A percentile compares a stretch with the other conserved stretches of the same genome.
Conservation (phyloP, 2,797 vertebrate genomes). For the Melopsittacus undulatus region DNA sequence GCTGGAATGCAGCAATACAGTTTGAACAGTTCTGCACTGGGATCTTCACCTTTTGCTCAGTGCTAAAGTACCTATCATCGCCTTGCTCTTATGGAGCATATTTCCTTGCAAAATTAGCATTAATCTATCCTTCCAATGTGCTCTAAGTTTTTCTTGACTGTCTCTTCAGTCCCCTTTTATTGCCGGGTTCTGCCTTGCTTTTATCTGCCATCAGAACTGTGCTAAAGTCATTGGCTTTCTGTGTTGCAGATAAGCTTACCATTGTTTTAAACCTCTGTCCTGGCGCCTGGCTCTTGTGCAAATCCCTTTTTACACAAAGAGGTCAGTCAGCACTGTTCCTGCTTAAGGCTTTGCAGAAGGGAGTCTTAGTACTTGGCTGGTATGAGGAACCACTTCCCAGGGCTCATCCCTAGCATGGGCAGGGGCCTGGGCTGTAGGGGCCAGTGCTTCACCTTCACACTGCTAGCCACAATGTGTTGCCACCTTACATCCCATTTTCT, state of each 20-base stretch:
- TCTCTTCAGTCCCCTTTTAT: neutral
- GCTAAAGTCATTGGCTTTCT: neutral
- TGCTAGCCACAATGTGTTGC: neutral
- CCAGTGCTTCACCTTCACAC: neutral
- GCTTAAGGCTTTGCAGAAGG: neutral
- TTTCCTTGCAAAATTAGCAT: neutral
- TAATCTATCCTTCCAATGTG: rapidly evolving
- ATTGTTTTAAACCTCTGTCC: neutral
- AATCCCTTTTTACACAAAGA: neutral
- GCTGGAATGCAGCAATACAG: neutral
- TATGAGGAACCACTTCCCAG: neutral
- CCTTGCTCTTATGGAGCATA: neutral
- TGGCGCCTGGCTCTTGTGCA: neutral
- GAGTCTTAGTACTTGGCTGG: neutral
- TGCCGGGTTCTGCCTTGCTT: neutral
- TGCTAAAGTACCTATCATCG: neutral
- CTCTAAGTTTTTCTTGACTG: neutral
- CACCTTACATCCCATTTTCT: neutral
- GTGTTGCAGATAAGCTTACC: rapidly evolving
- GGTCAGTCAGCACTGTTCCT: neutral
- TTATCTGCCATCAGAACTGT: neutral
- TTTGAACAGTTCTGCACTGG: neutral
- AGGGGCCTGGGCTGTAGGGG: neutral
- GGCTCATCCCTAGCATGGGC: rapidly evolving
- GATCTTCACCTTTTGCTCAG: neutral